Evolutionary conservation across 1,140 invertebrate genomes (phyloP).

Genomic region (Drosophila sp.): DNA sequence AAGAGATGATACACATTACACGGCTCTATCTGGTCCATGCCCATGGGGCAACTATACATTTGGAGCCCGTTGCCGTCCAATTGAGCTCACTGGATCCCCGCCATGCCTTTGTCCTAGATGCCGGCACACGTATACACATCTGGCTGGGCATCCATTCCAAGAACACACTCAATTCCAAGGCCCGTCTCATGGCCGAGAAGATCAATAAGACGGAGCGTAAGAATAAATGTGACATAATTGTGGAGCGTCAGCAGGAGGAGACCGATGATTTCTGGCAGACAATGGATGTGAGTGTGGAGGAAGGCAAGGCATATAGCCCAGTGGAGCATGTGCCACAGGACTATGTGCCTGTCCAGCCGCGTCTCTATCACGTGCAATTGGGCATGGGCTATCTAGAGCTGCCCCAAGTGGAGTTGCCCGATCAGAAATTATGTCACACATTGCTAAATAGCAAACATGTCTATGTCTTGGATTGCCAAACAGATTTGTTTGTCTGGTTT

Average conservation of each 20-base stretch:
- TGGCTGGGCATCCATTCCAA: conserved; percentile 97
- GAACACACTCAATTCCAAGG: conserved; percentile 97
- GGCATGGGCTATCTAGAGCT: conserved; percentile 99
- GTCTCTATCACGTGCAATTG: conserved; percentile 96
- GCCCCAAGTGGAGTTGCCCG: conserved; percentile 95
- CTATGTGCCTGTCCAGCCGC: conserved; percentile 90
- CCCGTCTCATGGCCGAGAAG: conserved; percentile 97
- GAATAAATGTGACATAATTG: conserved; percentile 95
- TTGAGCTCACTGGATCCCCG: conserved; percentile 92
- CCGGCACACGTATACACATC: conserved; percentile 93
- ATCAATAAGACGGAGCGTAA: conserved; percentile 99
- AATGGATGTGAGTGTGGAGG: conserved; percentile 85
- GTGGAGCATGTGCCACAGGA: conserved; percentile 91
- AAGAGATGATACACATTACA: conserved; percentile 93
- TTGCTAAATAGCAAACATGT: conserved; percentile 96
- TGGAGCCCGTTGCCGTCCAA: conserved; percentile 93
- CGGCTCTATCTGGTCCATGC: conserved; percentile 95
- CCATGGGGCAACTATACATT: conserved; percentile 93
- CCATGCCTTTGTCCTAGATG: conserved; percentile 96
- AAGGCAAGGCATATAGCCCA: conserved; percentile 57
- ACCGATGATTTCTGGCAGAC: conserved; percentile 92
- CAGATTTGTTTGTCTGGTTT: conserved; percentile 99
- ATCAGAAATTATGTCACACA: conserved; percentile 89
- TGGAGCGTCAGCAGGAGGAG: conserved; percentile 92
- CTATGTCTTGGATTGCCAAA: conserved; percentile 97